Base-by-base conservation (phyloP, 1,140 invertebrate species). In the Parasteatoda tepidariorum region DNA sequence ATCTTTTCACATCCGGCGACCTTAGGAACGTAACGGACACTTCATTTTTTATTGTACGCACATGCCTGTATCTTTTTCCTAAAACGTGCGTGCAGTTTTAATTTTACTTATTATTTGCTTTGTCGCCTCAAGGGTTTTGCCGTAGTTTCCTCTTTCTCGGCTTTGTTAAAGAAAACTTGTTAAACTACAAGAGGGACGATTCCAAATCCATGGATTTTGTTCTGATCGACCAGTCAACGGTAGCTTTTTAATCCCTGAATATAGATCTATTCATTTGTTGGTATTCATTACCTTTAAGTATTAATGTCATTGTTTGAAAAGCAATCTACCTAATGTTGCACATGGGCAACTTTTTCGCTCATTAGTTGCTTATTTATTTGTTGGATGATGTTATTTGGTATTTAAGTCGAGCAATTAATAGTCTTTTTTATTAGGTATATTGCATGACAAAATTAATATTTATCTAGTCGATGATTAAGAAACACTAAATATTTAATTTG, bases 51-150 rank as follows among this genome's bases (percentile, higher is more conserved):
- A 79, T 67, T 67, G 48, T 30, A 67, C 33, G 26, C 41, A 48
- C 75, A 68, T 79, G 75, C 48, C 24, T 33, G n/a, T 24, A 22
- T 9, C 68, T 30, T 55, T 31, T 38, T 5, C 33, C 26, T 30
- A 61, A 67, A 68, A 79, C 75, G 75, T 79, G 75, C 75, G 75
- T 79, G 75, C 41, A 57, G 48, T 57, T 33, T 68, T 55, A 67
- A 67, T 68, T 31, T 66, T 64, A n/a, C 28, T 67, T 61, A 54
- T 79, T 79, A 61, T 79, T 79, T 79, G 64, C 18, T 57, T 79
- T n/a, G n/a, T 48, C 30, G 2, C 22, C 61, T n/a, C 30, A 26
- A 26, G 64, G 62, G 62, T 30, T 4, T 18, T 61, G 11, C n/a
- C n/a, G 11, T 9, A 74, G 57, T 34, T 68, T 67, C 48, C 62